Conservation (phyloP, 2,113 vertebrate genomes). For the Grammomys dolichurus region DNA sequence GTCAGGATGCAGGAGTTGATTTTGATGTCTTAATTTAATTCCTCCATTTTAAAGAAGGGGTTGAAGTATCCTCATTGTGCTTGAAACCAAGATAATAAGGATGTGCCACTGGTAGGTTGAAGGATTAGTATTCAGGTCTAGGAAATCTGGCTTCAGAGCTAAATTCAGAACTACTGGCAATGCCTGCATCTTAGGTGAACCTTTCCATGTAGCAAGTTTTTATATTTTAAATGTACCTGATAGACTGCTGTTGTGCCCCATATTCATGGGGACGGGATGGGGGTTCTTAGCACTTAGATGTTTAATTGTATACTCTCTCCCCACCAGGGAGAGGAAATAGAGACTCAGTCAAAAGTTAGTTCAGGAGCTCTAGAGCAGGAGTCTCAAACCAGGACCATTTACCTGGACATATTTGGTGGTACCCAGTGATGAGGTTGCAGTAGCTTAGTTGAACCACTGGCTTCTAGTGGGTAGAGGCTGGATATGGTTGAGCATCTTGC, state of each 20-base stretch:
- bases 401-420: not conserved
- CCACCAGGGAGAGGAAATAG: not conserved
- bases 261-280: not conserved
- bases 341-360: not conserved
- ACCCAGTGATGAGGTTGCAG: not conserved
- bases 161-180: not conserved
- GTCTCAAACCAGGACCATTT: not conserved
- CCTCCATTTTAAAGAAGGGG: not conserved
- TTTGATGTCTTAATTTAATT: slow-evolving; percentile 39
- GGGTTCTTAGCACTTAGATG: not conserved
- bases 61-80: not conserved
- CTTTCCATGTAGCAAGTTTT: slow-evolving; percentile 5
- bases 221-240: not conserved
- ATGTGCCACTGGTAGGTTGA: not conserved
- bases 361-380: not conserved
- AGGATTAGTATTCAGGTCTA: not conserved
- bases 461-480: not conserved
- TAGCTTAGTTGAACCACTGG: not conserved
- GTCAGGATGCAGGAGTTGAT: not conserved
- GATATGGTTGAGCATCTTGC: not conserved
- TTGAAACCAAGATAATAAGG: not conserved
- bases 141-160: not conserved
- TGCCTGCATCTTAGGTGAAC: not conserved
- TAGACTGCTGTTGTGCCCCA: not conserved
- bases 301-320: not conserved